Evolutionary conservation across 2,888 invertebrate species (phyloP).

Genomic region (Pseudococcus jackbeardsleyi): DNA sequence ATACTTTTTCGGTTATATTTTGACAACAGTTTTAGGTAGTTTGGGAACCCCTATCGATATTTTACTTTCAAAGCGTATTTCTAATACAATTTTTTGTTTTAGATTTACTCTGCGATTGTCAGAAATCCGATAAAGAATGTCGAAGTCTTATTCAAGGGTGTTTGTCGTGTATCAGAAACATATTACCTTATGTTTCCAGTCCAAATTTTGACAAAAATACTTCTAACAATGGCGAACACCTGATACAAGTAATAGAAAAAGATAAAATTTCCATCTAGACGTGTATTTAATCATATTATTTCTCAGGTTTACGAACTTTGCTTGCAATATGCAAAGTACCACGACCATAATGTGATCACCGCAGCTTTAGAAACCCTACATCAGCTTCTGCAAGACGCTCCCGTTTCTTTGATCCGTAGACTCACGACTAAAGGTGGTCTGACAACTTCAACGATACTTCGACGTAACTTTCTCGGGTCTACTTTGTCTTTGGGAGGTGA

Average conservation of each 20-base stretch:
- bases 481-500: slow-evolving; percentile 48
- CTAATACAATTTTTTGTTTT: not conserved
- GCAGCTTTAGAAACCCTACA: slow-evolving; percentile 85
- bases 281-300: slow-evolving; percentile 19
- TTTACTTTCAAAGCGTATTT: not conserved
- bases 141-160: slow-evolving; percentile 55
- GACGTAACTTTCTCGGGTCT: slow-evolving; percentile 25
- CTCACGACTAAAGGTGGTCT: slow-evolving; percentile 53
- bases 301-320: slow-evolving; percentile 84
- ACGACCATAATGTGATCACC: slow-evolving; percentile 90
- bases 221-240: not conserved
- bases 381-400: slow-evolving; percentile 69
- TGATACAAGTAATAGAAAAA: not conserved
- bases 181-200: slow-evolving; percentile 52
- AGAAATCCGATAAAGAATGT: not conserved
- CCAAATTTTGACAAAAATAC: not conserved
- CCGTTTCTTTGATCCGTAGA: not conserved
- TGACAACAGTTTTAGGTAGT: slow-evolving; percentile 62
- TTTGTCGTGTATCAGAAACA: slow-evolving; percentile 58
- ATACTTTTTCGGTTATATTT: slow-evolving; percentile 76
- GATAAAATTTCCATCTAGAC: not conserved
- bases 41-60: not conserved
- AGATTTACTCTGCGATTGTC: slow-evolving; percentile 58
- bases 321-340: slow-evolving; percentile 77
- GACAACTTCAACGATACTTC: not conserved